These are phyloP conservation scores for Hirudo medicinalis DNA, from an alignment of 1,140 invertebrate species.

Conservation along the genomic window DNA sequence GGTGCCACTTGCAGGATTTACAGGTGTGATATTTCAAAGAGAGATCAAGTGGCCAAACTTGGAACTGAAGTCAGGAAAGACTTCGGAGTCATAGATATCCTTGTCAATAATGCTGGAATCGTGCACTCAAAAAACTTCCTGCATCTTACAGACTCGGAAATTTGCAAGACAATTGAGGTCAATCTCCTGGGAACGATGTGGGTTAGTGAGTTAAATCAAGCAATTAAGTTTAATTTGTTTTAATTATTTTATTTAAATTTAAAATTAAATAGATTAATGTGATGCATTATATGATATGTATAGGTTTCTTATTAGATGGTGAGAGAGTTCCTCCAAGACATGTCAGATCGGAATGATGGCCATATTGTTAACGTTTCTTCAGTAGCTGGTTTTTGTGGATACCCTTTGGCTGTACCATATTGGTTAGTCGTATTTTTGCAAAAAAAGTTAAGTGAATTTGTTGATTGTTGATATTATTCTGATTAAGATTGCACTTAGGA, in stretches of 20 bases:
- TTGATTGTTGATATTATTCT: not conserved
- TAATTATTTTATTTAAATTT: no score
- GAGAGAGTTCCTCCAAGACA: conserved; percentile 61
- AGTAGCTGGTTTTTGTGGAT: conserved; percentile 63
- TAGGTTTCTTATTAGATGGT: conserved; percentile 41
- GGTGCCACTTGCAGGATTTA: conserved; percentile 28
- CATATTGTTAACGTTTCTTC: conserved; percentile 90
- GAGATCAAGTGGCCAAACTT: conserved; percentile 26
- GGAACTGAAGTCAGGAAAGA: conserved; percentile 48
- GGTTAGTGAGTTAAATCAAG: conserved; percentile 46
- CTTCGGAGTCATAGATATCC: conserved; percentile 68
- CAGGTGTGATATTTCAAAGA: conserved; percentile 33
- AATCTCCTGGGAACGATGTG: conserved; percentile 54
- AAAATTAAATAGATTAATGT: no score
- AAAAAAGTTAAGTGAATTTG: no score
- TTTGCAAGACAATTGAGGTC: conserved; percentile 51
- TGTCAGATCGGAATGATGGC: conserved; percentile 62
- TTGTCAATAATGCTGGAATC: conserved; percentile 87
- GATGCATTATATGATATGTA: not conserved
- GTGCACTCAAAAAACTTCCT: conserved; percentile 63
- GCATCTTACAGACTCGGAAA: conserved; percentile 60
- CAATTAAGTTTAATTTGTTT: not conserved
- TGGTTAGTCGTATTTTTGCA: conserved; percentile 37
- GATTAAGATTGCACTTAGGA: not conserved
- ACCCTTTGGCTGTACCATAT: conserved; percentile 75